phyloP scores from a whole-genome alignment of 2,888 invertebrate species.

The Andrena camellia region DNA sequence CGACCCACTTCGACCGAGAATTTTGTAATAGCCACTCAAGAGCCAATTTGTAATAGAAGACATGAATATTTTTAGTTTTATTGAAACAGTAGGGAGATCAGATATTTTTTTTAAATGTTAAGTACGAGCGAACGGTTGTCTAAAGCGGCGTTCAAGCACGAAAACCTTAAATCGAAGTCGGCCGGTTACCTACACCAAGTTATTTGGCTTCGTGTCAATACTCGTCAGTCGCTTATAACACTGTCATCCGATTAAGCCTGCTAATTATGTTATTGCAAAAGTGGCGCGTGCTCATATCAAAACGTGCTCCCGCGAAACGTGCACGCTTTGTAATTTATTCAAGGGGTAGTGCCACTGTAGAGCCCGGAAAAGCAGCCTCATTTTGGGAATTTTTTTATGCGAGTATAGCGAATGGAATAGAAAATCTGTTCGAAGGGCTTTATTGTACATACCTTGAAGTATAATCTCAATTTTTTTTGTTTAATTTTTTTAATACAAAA shows the following conservation, averaged over 20 bases:
- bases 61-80: background rate
- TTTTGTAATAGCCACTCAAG: no score
- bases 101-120: background rate
- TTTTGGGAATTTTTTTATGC: no score
- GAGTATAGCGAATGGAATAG: no score
- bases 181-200: constrained; percentile 21
- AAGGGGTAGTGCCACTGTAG: no score
- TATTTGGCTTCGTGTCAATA: constrained; percentile 59
- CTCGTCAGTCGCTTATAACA: constrained; percentile 38
- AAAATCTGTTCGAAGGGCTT: no score
- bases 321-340: background rate
- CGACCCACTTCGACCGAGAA: background rate
- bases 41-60: background rate
- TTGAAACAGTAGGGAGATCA: background rate
- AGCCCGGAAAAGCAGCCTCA: no score
- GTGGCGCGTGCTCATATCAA: constrained; percentile 43
- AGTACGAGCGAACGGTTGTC: background rate
- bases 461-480: no score
- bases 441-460: no score
- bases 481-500: no score
- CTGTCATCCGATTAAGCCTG: constrained; percentile 56
- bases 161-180: constrained; percentile 30
- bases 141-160: constrained; percentile 18
- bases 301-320: constrained; percentile 26
- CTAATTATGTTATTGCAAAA: constrained; percentile 53